These are phyloP conservation scores for Alsophila aescularia DNA, from an alignment of 2,888 invertebrate species.

Conservation along the genomic window DNA sequence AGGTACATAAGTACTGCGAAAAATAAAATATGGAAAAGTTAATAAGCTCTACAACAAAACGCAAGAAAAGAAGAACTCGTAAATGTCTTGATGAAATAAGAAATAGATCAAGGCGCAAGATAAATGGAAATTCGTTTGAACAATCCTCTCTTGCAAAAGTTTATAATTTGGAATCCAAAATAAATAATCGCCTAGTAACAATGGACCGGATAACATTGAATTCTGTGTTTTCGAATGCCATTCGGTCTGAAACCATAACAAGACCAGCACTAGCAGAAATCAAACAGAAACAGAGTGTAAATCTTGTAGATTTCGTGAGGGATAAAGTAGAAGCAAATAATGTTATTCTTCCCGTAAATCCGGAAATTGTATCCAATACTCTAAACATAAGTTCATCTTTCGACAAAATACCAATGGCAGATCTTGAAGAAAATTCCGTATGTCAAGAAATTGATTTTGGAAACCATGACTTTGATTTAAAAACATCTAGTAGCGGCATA, in stretches of 20 bases:
- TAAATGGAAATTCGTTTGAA: slow-evolving; percentile 2
- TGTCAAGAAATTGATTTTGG: not conserved
- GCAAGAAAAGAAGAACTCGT: slow-evolving; percentile 68
- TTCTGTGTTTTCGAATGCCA: slow-evolving; percentile 63
- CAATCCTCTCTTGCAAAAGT: slow-evolving; percentile 20
- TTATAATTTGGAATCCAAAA: slow-evolving; percentile 25
- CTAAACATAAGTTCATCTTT: slow-evolving; percentile 1
- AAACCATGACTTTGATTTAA: slow-evolving; percentile 2
- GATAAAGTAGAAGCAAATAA: slow-evolving; percentile 14
- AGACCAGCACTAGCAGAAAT: slow-evolving; percentile 53
- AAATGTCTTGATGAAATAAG: slow-evolving; percentile 69
- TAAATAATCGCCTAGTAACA: slow-evolving; percentile 47
- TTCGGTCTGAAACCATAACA: slow-evolving; percentile 70
- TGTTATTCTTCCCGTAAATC: not conserved
- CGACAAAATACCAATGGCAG: slow-evolving; percentile 6
- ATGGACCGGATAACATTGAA: slow-evolving; percentile 61
- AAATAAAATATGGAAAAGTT: slow-evolving; percentile 49
- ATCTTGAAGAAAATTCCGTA: slow-evolving; percentile 4
- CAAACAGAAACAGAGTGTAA: slow-evolving; percentile 39
- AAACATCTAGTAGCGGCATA: slow-evolving; percentile 1
- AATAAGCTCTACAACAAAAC: slow-evolving; percentile 45
- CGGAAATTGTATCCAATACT: not conserved
- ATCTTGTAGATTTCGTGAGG: slow-evolving; percentile 32
- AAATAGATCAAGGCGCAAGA: slow-evolving; percentile 52
- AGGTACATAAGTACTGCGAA: too few relatives aligned